Percentiles rank a stretch among this genome's conserved stretches.
phyloP scores from a whole-genome alignment of 2,888 invertebrate genomes.

The Conus canariensis region DNA sequence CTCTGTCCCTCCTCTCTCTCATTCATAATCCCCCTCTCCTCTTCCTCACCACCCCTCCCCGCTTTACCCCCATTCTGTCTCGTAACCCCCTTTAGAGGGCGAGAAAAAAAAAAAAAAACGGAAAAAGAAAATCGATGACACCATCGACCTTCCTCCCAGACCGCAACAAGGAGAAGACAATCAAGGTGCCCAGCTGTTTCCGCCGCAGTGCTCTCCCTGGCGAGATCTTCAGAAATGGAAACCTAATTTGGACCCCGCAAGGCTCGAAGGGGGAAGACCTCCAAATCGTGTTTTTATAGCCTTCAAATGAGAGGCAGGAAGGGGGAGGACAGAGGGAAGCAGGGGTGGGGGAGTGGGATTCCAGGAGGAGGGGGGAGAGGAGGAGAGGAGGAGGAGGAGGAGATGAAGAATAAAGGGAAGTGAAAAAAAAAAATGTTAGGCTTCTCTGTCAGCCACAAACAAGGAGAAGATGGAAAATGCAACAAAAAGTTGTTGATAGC shows the following conservation, averaged over 20 bases:
- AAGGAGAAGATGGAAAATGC: too few relatives aligned
- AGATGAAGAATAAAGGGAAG: neutral
- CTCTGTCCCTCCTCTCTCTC: too few relatives aligned
- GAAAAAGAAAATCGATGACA: slow-evolving; percentile 1
- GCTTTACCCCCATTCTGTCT: too few relatives aligned
- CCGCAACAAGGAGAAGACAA: slow-evolving; percentile 20
- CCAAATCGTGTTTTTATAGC: slow-evolving; percentile 20
- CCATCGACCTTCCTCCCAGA: neutral
- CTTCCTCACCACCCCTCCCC: too few relatives aligned
- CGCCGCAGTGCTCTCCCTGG: slow-evolving; percentile 6
- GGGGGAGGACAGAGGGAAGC: neutral
- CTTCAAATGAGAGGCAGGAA: neutral
- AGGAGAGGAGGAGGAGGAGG: neutral
- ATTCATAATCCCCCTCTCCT: too few relatives aligned
- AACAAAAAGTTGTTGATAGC: too few relatives aligned
- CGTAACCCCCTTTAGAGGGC: too few relatives aligned
- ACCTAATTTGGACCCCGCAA: neutral
- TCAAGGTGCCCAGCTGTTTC: slow-evolving; percentile 15
- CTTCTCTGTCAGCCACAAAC: neutral
- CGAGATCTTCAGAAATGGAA: neutral
- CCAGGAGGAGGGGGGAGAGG: neutral
- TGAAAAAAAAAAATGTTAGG: neutral
- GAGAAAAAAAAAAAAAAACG: too few relatives aligned
- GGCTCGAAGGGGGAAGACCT: neutral
- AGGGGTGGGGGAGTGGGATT: neutral